Percentiles rank a stretch among this genome's conserved stretches.
These are phyloP conservation scores for Triplophysa tibetana DNA, from an alignment of 2,113 vertebrate genomes.

Conservation along the genomic window DNA sequence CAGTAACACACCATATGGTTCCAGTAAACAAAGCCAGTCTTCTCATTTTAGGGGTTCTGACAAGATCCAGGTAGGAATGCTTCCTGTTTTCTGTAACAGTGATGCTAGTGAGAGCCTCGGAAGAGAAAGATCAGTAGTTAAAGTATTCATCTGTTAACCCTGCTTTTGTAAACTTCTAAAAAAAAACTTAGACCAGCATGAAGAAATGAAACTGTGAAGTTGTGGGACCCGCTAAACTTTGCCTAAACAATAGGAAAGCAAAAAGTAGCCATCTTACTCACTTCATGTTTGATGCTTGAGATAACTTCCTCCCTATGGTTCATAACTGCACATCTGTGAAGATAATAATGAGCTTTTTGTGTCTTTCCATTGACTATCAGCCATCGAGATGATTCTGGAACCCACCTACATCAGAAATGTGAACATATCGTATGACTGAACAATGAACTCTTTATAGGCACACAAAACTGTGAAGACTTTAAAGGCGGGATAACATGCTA, in stretches of 20 bases:
- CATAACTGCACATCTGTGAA: constrained; percentile 80
- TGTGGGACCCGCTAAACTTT: too few species aligned
- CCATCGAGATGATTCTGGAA: constrained; percentile 91
- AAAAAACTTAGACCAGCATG: too few species aligned
- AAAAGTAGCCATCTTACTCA: constrained; percentile 44
- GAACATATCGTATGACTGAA: neutral
- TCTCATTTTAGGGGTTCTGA: constrained; percentile 74
- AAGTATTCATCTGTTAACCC: neutral
- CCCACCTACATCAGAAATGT: constrained; percentile 75
- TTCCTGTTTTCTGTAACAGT: constrained; percentile 45
- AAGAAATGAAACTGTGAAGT: too few species aligned
- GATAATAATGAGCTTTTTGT: constrained; percentile 76
- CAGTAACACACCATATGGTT: constrained; percentile 64
- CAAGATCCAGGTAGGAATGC: constrained; percentile 72
- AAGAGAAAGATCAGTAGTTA: neutral
- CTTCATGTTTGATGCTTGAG: constrained; percentile 73
- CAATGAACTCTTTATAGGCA: too few species aligned
- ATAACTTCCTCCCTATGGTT: constrained; percentile 66
- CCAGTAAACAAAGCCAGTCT: constrained; percentile 69
- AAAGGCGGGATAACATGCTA: too few species aligned
- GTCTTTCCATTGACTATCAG: constrained; percentile 83
- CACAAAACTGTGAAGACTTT: too few species aligned
- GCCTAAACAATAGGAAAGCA: neutral
- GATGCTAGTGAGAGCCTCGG: constrained; percentile 65
- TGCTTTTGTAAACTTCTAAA: neutral